Base-by-base conservation (phyloP, 2,888 invertebrate genomes). In the Pycnomerus fuliginosus region DNA sequence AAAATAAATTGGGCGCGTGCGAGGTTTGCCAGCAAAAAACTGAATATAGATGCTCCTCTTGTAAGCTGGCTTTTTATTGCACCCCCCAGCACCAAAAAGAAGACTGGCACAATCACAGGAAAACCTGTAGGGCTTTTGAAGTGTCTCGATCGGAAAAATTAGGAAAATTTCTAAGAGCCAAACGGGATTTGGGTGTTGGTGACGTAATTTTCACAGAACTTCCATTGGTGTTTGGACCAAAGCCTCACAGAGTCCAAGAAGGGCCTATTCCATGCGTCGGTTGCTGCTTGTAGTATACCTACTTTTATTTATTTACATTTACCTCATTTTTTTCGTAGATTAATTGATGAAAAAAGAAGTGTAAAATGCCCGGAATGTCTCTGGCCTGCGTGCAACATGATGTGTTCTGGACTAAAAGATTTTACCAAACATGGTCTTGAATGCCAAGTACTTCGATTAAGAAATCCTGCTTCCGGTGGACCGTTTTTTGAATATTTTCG, bases 41-140 rank as follows among this genome's bases (percentile, higher is more conserved):
- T 0, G 77, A 77, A 44, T 80, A 82, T 50, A 78, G 80, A 42
- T 88, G 87, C 56, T 80, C 81, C 27, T 82, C 80, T 3, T 88
- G 87, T 68, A 80, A 80, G 55, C 71, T 76, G 7, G 82, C 83
- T 1, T 82, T 77, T 61, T 88, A 87, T 67, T 87, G 87, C 68
- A 77, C 81, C 24, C 77, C 77, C 56, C 82, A 82, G 2, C 87
- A 87, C 60, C 87, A 87, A 62, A 83, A 83, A 65, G 71, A 78
- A 48, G 81, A 85, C 66, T 87, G 86, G 87, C 77, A 80, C 47
- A 76, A 78, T 7, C 87, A 87, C 69, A 84, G 82, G 60, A 69
- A 69, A 41, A 75, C 78, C 61, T 86, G 86, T 67, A 72, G 74
- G 24, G 70, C 80, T 2, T 85, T 75, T 69, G 74, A 78, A 67